These are phyloP conservation scores for Clamator glandarius DNA, from an alignment of 2,797 vertebrate species.

Conservation along the genomic window DNA sequence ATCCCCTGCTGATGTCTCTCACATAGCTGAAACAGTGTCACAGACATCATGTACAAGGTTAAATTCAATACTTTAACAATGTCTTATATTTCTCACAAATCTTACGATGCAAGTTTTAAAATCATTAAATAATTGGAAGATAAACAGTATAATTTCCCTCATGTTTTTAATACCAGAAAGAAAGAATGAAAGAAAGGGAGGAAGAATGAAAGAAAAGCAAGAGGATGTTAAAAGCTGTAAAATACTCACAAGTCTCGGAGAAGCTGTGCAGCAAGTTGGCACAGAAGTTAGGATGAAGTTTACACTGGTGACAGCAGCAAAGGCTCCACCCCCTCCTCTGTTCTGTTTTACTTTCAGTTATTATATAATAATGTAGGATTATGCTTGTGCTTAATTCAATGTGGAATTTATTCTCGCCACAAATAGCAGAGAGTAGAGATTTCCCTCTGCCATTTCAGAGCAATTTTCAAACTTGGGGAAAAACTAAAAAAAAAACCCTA, in stretches of 20 bases:
- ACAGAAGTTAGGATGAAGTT: neutral
- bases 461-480: neutral
- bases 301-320: neutral
- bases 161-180: neutral
- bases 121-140: neutral
- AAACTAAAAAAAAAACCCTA: neutral
- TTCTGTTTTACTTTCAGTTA: conserved; percentile 61
- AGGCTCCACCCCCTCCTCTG: neutral
- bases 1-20: neutral
- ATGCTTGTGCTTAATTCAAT: neutral
- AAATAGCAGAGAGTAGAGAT: neutral
- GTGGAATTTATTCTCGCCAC: neutral
- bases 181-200: no score
- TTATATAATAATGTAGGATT: neutral
- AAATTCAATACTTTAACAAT: neutral
- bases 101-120: neutral
- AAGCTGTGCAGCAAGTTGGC: neutral
- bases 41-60: neutral
- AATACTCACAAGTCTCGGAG: conserved; percentile 47
- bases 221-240: neutral
- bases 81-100: neutral
- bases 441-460: neutral
- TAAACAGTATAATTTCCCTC: neutral
- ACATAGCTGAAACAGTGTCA: neutral
- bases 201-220: neutral